A percentile compares a stretch with the other conserved stretches of the same genome.
Evolutionary conservation across 2,113 vertebrate species (phyloP).

Genomic region (Rynchops niger): DNA sequence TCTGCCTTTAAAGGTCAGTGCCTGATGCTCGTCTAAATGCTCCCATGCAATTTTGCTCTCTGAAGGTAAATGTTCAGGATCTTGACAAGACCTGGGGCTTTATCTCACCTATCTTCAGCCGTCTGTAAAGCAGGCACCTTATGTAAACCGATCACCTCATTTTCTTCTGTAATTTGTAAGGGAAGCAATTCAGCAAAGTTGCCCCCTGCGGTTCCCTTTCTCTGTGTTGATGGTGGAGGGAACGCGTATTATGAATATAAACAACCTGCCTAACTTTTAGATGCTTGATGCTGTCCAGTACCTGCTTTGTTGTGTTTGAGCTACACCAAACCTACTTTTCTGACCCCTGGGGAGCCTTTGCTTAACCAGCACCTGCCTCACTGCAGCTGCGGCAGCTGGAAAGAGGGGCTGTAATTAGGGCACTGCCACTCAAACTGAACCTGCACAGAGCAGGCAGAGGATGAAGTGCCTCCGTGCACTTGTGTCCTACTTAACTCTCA

Average conservation of each 20-base stretch:
- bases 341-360: not conserved
- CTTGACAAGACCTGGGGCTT: not conserved
- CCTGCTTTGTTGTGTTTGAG: not conserved
- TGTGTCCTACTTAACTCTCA: not conserved
- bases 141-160: not conserved
- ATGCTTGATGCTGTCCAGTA: not conserved
- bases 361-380: not conserved
- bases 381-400: not conserved
- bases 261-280: not conserved
- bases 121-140: not conserved
- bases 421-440: not conserved
- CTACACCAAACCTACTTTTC: not conserved
- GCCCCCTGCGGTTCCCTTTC: not conserved
- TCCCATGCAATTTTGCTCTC: not conserved
- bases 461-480: not conserved
- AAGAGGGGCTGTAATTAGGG: not conserved
- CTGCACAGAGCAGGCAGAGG: not conserved
- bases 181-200: not conserved
- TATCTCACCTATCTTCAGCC: not conserved
- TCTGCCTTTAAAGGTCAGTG: not conserved
- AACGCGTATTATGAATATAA: not conserved
- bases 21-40: not conserved
- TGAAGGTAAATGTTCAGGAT: not conserved
- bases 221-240: not conserved
- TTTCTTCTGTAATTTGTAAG: not conserved